These are phyloP conservation scores for Melieria picta DNA, from an alignment of 2,888 invertebrate genomes.

Conservation along the genomic window DNA sequence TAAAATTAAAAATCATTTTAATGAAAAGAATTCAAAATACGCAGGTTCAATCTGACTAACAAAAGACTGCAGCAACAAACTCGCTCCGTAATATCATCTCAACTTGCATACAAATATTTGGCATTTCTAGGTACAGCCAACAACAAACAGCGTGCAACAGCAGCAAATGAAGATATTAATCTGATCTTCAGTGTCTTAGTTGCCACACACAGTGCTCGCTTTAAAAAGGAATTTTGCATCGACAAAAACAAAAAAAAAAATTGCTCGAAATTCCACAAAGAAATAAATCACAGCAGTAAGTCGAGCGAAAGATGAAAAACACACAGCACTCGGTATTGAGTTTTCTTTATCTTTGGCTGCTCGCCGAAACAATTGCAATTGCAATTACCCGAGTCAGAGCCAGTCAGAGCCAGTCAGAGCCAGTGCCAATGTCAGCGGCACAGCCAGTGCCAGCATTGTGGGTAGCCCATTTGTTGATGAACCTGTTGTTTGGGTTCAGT, in stretches of 20 bases:
- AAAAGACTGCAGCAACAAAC: slow-evolving; percentile 39
- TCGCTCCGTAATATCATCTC: not conserved
- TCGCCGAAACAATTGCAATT: too few relatives aligned
- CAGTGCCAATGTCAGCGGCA: too few relatives aligned
- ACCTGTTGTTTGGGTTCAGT: not conserved
- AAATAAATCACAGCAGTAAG: slow-evolving; percentile 24
- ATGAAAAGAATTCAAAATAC: too few relatives aligned
- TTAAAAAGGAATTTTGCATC: slow-evolving; percentile 10
- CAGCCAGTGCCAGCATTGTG: too few relatives aligned
- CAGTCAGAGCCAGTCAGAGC: not conserved
- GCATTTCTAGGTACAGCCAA: not conserved
- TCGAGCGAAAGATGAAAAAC: not conserved
- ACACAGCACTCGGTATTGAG: not conserved
- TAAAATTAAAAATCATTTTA: too few relatives aligned
- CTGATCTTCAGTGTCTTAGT: slow-evolving; percentile 1
- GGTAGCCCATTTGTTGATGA: not conserved
- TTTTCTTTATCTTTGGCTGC: too few relatives aligned
- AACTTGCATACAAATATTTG: not conserved
- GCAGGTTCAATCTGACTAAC: not conserved
- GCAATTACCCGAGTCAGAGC: not conserved
- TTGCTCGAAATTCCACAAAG: not conserved
- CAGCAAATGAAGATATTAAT: slow-evolving; percentile 15
- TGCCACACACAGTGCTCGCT: slow-evolving; percentile 39
- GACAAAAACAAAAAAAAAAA: slow-evolving; percentile 11
- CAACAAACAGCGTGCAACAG: not conserved